Evolutionary conservation across 1,140 invertebrate species (phyloP).

Genomic region (Drosophila subobscura): DNA sequence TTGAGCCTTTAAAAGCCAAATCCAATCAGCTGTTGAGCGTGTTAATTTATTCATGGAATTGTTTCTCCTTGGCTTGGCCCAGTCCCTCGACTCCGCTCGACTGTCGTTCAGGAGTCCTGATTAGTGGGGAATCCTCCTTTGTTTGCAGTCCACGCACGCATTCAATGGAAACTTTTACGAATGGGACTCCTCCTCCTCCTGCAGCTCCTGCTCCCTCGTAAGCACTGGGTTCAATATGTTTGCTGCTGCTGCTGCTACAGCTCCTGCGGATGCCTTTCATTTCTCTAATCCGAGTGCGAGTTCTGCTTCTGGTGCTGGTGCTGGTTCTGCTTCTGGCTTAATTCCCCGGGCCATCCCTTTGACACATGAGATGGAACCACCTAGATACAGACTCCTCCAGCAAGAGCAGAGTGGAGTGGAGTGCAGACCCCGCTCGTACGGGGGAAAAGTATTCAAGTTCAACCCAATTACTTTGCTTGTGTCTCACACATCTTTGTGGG

Average conservation of each 20-base stretch:
- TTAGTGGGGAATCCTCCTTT: conserved; percentile 50
- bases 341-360: conserved; percentile 58
- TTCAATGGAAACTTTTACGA: conserved; percentile 34
- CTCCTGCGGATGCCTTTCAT: conserved; percentile 17
- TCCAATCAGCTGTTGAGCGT: conserved; percentile 71
- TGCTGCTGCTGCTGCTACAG: not conserved
- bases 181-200: conserved; percentile 9
- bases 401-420: not conserved
- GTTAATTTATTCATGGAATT: conserved; percentile 78
- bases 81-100: conserved; percentile 25
- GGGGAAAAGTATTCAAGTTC: conserved; percentile 22
- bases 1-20: conserved; percentile 55
- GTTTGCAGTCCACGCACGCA: conserved; percentile 66
- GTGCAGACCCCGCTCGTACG: conserved; percentile 16
- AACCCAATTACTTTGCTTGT: conserved; percentile 23
- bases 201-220: not conserved
- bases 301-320: conserved; percentile 10
- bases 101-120: conserved; percentile 15
- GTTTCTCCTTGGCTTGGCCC: conserved; percentile 1
- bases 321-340: conserved; percentile 30
- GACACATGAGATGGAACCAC: conserved; percentile 46
- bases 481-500: conserved; percentile 1
- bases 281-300: conserved; percentile 51
- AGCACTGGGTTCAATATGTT: conserved; percentile 56
- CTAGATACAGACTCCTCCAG: not conserved